Evolutionary conservation across 2,888 invertebrate species (phyloP).

Genomic region (Calliphora vomitoria): DNA sequence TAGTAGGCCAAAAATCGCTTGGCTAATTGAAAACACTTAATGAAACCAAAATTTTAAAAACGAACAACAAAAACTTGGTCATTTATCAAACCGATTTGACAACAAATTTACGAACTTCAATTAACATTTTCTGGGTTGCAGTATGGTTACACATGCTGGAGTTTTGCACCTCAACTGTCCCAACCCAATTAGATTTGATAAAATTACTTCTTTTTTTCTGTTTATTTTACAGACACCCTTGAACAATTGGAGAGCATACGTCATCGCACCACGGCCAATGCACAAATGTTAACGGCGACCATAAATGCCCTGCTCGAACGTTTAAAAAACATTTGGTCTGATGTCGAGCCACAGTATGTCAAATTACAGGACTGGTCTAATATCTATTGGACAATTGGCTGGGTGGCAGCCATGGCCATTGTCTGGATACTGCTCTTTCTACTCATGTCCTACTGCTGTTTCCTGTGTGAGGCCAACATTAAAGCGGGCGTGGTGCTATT

Average conservation of each 20-base stretch:
- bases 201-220: neutral
- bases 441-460: slow-evolving; percentile 83
- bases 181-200: neutral
- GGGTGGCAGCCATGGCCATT: slow-evolving; percentile 81
- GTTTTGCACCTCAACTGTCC: neutral
- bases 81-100: neutral
- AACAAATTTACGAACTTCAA: slow-evolving; percentile 7
- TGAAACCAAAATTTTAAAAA: neutral
- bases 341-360: slow-evolving; percentile 81
- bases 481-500: slow-evolving; percentile 83
- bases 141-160: neutral
- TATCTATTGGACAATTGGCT: slow-evolving; percentile 82
- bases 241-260: slow-evolving; percentile 83
- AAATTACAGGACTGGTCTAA: slow-evolving; percentile 81
- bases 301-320: slow-evolving; percentile 81
- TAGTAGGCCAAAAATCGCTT: neutral
- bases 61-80: neutral
- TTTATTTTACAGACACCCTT: slow-evolving; percentile 80
- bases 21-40: slow-evolving; percentile 13
- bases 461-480: slow-evolving; percentile 82
- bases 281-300: slow-evolving; percentile 82
- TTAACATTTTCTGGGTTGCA: neutral
- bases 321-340: slow-evolving; percentile 81
- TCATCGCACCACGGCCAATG: slow-evolving; percentile 83
- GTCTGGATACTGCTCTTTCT: slow-evolving; percentile 83